Percentiles rank a stretch among this genome's conserved stretches.
These are phyloP conservation scores for Pemphigus obesinymphae DNA, from an alignment of 1,140 invertebrate genomes.

Conservation along the genomic window DNA sequence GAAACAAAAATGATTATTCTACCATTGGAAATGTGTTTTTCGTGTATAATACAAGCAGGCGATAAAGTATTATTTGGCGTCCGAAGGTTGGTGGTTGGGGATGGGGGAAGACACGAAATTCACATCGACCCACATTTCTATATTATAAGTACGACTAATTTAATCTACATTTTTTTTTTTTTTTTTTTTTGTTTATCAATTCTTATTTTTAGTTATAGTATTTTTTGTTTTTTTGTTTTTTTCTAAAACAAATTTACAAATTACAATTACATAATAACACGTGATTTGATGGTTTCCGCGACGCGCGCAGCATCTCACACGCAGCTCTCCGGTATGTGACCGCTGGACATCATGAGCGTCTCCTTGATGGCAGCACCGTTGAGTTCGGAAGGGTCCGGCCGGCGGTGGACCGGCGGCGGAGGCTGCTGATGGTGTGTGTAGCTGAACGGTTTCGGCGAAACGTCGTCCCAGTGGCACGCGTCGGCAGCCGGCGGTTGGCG, in stretches of 20 bases:
- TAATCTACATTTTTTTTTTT: too few relatives aligned
- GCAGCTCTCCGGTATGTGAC: conserved; percentile 69
- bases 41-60: neutral
- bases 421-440: neutral
- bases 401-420: neutral
- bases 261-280: neutral
- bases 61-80: too few relatives aligned
- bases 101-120: neutral
- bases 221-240: too few relatives aligned
- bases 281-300: neutral
- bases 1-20: too few relatives aligned
- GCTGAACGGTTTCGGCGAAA: neutral
- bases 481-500: neutral
- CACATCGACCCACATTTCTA: neutral
- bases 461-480: neutral
- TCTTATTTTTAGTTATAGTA: too few relatives aligned
- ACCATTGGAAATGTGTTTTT: too few relatives aligned
- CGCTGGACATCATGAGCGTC: conserved; percentile 60
- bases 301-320: conserved; percentile 52
- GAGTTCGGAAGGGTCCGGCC: conserved; percentile 48
- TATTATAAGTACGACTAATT: too few relatives aligned
- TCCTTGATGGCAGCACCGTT: conserved; percentile 70
- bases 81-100: too few relatives aligned
- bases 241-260: too few relatives aligned
- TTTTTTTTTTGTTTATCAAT: too few relatives aligned